Evolutionary conservation across 2,888 invertebrate genomes (phyloP), one percentile per base, ranked within the genome.

Genomic region (Actias luna): DNA sequence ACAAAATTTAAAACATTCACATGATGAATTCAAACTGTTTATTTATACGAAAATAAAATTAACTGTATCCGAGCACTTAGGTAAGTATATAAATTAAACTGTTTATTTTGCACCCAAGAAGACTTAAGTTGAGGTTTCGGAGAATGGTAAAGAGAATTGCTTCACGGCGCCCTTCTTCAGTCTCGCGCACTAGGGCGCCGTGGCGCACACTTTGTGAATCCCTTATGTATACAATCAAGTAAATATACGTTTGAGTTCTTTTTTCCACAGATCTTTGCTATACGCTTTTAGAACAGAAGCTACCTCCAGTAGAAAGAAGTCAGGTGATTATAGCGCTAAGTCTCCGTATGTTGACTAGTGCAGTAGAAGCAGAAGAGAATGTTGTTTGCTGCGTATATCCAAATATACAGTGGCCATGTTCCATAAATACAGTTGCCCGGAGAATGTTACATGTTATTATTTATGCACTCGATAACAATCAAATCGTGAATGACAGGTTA

Each of bases 361-460:
- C 82, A 0, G 64, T 82, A 5, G 70, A 69, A 1, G 14, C 33
- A 0, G 66, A 71, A 4, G 12, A 39, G 1, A 65, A 60, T 0
- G 35, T 88, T 14, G 63, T 60, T 1, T 89, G 89, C 70, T 72
- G 74, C 55, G 88, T 88, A 1, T 89, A 90, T 63, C 87, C 90
- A 0, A 39, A 65, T 1, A 72, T 87, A 25, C 74, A 65, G 57
- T 90, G 92, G 92, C 89, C 91, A 0, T 7, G 58, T 0, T 76
- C 81, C 1, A 68, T 79, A 31, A 75, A 73, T 61, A 14, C 65
- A 0, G 67, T 91, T 0, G 80, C 81, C 0, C 69, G 27, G 2
- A 78, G 71, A 27, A 84, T 88, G 83, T 59, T 91, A 7, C 77
- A 84, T 35, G 65, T 76, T 0, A 77, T 84, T 1, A 36, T 87